Percentiles rank a stretch among this genome's conserved stretches.
These are phyloP conservation scores for Brachionus asplanchnoidis DNA, from an alignment of 1,140 invertebrate species.

Conservation along the genomic window DNA sequence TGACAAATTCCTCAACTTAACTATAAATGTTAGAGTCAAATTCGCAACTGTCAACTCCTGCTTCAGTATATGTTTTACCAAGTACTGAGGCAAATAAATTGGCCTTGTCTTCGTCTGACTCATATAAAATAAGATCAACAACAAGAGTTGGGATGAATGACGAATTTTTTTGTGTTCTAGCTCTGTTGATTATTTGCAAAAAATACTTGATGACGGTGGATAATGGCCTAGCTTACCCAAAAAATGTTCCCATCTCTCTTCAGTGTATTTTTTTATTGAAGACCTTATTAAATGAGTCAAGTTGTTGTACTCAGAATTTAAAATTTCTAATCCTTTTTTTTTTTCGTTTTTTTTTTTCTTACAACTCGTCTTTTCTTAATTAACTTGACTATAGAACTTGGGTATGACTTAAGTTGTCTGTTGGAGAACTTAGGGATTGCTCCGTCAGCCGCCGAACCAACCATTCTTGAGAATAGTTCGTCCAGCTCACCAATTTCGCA, in stretches of 20 bases:
- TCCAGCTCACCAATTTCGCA: background rate
- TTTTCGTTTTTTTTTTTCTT: background rate
- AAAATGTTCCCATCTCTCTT: background rate
- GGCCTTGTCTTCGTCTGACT: background rate
- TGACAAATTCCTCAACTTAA: too few species aligned
- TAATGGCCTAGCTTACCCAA: background rate
- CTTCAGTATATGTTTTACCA: too few species aligned
- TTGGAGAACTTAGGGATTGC: too few species aligned
- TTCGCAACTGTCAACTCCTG: too few species aligned
- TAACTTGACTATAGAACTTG: background rate
- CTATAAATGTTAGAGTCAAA: too few species aligned
- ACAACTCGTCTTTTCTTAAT: background rate
- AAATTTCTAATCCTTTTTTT: background rate
- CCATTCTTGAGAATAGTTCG: background rate
- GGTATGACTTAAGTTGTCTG: background rate
- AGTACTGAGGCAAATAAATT: too few species aligned
- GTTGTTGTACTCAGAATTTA: background rate
- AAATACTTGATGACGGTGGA: background rate
- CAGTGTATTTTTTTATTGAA: background rate
- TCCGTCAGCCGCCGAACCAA: background rate
- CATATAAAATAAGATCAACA: background rate
- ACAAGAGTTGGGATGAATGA: background rate
- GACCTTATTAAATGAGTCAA: background rate
- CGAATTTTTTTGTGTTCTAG: background rate
- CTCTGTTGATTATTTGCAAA: background rate